Evolutionary conservation across 1,140 invertebrate species (phyloP).

Genomic region (Melanaphis sacchari): DNA sequence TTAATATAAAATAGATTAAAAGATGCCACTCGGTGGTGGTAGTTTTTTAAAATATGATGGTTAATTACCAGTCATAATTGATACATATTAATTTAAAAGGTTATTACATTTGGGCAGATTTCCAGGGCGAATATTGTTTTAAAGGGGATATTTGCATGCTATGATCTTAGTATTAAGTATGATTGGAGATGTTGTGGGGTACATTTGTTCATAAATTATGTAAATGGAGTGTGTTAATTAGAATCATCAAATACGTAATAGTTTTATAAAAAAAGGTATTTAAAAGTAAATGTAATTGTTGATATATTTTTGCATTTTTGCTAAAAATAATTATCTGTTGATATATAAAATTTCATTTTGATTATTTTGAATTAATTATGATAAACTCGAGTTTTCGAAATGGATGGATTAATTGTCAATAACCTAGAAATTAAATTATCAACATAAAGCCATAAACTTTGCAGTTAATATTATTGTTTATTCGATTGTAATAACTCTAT

Average conservation of each 20-base stretch:
- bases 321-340: neutral
- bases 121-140: neutral
- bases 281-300: neutral
- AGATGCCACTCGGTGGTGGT: neutral
- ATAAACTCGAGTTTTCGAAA: neutral
- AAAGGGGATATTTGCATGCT: neutral
- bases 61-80: neutral
- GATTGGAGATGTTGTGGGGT: neutral
- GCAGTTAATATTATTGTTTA: neutral
- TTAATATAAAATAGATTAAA: neutral
- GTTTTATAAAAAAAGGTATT: neutral
- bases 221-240: neutral
- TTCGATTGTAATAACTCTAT: neutral
- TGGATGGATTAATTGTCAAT: neutral
- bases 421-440: neutral
- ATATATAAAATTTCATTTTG: neutral
- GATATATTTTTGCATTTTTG: neutral
- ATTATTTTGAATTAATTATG: neutral
- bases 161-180: neutral
- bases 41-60: neutral
- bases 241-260: neutral
- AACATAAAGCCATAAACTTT: neutral
- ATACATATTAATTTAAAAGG: neutral
- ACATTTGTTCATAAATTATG: neutral
- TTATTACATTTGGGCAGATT: neutral